Conservation (phyloP, 1,140 invertebrate species). For the Yoshiicerus persimilis region DNA sequence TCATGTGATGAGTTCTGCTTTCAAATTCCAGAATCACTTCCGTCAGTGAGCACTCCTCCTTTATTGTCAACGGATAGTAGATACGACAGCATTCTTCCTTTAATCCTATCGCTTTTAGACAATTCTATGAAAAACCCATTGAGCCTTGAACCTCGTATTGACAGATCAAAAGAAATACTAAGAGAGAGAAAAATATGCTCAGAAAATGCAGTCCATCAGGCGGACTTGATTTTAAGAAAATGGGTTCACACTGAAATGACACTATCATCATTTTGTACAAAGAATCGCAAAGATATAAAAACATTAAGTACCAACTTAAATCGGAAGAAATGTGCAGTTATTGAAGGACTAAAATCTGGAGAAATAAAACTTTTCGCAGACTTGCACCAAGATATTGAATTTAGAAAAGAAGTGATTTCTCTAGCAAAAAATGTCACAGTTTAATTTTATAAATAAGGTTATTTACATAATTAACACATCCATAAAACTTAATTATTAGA, state of each 20-base stretch:
- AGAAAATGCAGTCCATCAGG: conserved; percentile 46
- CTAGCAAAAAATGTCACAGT: conserved; percentile 14
- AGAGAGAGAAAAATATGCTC: conserved; percentile 42
- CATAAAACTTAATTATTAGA: not conserved
- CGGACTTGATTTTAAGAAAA: conserved; percentile 42
- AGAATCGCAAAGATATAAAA: not conserved
- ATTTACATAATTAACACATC: not conserved
- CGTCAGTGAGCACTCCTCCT: not conserved
- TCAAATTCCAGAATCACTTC: conserved; percentile 13
- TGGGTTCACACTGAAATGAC: conserved; percentile 40
- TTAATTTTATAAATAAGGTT: not conserved
- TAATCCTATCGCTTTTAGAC: not conserved
- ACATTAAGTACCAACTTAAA: not conserved
- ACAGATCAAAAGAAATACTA: conserved; percentile 27
- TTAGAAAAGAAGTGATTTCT: conserved; percentile 37
- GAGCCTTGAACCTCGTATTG: not conserved
- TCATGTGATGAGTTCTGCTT: conserved; percentile 39
- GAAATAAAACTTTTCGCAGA: conserved; percentile 9
- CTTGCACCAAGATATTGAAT: conserved; percentile 35
- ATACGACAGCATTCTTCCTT: not conserved
- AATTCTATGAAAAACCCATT: conserved; percentile 26
- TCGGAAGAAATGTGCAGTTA: conserved; percentile 9
- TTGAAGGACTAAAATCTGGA: conserved; percentile 33
- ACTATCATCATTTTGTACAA: conserved; percentile 1
- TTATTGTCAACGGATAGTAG: not conserved